A percentile compares a stretch with the other conserved stretches of the same genome.
Conservation (phyloP, 1,140 invertebrate species). For the Scaptomyza hsui region DNA sequence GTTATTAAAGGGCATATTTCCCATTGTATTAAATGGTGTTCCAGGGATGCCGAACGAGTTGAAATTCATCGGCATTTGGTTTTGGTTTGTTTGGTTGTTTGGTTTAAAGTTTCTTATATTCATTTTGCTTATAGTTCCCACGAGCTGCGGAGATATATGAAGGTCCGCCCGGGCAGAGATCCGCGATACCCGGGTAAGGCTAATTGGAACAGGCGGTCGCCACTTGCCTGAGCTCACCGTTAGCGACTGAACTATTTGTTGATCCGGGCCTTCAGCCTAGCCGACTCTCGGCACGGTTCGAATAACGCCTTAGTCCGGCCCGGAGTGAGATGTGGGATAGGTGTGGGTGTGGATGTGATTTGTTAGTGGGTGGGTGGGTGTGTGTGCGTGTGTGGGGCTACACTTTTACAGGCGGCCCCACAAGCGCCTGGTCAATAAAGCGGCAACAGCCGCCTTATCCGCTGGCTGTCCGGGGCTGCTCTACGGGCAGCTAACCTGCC, state of each 20-base stretch:
- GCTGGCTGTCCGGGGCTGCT: conserved; percentile 46
- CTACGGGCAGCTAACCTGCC: conserved; percentile 40
- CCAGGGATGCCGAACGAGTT: not conserved
- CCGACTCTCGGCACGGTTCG: conserved; percentile 38
- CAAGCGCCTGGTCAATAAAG: conserved; percentile 19
- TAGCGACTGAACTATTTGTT: conserved; percentile 46
- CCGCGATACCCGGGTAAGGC: conserved; percentile 40
- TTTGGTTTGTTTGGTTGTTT: conserved; percentile 8
- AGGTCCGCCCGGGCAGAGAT: conserved; percentile 43
- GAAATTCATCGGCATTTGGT: not conserved
- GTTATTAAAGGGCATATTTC: not conserved
- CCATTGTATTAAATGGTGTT: not conserved
- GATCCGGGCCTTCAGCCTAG: conserved; percentile 41
- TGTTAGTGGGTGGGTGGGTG: not conserved
- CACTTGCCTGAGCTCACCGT: conserved; percentile 40
- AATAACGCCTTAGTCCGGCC: conserved; percentile 39
- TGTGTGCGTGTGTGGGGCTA: conserved; percentile 15
- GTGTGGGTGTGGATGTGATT: not conserved
- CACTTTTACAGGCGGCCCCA: conserved; percentile 25
- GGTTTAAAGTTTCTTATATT: conserved; percentile 17
- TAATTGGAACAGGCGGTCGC: conserved; percentile 28
- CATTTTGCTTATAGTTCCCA: conserved; percentile 33
- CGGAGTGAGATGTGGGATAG: conserved; percentile 24
- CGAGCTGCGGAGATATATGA: conserved; percentile 28
- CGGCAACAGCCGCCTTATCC: conserved; percentile 9